A percentile compares a stretch with the other conserved stretches of the same genome.
Conservation (phyloP, 2,888 invertebrate species). For the Oegoconia quadripuncta region DNA sequence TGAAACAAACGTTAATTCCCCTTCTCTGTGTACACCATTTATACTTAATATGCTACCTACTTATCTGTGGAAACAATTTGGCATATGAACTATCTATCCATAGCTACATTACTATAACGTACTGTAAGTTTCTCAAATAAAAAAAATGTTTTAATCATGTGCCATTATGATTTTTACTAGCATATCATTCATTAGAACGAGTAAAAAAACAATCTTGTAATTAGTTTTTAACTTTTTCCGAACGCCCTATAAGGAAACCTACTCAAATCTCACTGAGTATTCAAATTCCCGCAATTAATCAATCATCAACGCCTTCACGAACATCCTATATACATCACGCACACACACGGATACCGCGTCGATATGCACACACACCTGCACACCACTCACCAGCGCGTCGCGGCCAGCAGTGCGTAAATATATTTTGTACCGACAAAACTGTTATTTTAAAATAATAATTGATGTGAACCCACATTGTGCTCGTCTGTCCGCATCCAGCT, state of each 20-base stretch:
- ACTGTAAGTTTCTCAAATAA: too few species aligned
- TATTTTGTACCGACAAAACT: slow-evolving; percentile 77
- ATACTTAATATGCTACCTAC: too few species aligned
- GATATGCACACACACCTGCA: slow-evolving; percentile 24
- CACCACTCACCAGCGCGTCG: slow-evolving; percentile 22
- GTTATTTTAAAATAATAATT: slow-evolving; percentile 78
- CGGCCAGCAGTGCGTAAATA: slow-evolving; percentile 65
- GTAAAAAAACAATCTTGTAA: too few species aligned
- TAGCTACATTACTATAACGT: too few species aligned
- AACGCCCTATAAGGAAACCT: slow-evolving; percentile 33
- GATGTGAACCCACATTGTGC: slow-evolving; percentile 57
- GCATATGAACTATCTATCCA: too few species aligned
- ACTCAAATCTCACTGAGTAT: slow-evolving; percentile 46
- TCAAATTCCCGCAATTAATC: slow-evolving; percentile 49
- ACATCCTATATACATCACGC: slow-evolving; percentile 51
- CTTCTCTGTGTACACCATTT: too few species aligned
- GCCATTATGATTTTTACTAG: too few species aligned
- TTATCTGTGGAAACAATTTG: too few species aligned
- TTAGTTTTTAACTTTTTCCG: too few species aligned
- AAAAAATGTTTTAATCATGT: too few species aligned
- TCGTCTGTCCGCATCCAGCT: slow-evolving; percentile 39
- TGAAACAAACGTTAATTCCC: too few species aligned
- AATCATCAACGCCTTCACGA: slow-evolving; percentile 49
- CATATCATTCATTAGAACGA: too few species aligned
- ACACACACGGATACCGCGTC: slow-evolving; percentile 19